Conservation (phyloP, 2,797 vertebrate genomes). For the Ara ararauna region DNA sequence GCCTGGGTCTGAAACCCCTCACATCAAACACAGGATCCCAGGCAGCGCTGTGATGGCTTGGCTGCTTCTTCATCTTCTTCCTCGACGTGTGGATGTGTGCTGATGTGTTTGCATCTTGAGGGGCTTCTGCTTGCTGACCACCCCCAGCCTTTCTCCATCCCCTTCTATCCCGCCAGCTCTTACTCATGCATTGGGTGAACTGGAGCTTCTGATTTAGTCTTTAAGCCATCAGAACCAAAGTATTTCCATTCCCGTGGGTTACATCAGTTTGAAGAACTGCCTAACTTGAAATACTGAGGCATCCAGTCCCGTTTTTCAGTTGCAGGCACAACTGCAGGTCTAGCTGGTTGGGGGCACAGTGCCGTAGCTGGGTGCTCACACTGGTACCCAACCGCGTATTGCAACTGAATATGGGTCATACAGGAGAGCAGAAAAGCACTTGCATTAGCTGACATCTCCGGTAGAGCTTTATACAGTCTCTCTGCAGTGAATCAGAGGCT, state of each 20-base stretch:
- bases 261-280: not conserved
- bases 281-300: not conserved
- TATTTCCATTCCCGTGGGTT: not conserved
- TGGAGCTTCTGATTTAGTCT: constrained; percentile 1
- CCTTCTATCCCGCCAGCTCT: not conserved
- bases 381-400: not conserved
- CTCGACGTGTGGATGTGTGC: not conserved
- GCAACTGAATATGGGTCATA: not conserved
- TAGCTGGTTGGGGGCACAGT: not conserved
- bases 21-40: not conserved
- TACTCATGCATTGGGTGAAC: not conserved
- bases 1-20: not conserved
- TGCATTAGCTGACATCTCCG: not conserved
- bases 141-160: not conserved
- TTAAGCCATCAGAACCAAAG: not conserved
- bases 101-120: not conserved
- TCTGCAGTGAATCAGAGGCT: constrained; percentile 19
- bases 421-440: not conserved
- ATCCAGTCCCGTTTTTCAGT: not conserved
- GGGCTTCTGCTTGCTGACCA: not conserved
- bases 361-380: not conserved
- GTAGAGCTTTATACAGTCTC: not conserved
- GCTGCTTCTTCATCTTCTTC: not conserved
- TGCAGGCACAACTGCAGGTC: not conserved
- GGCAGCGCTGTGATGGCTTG: not conserved